Conservation (phyloP, 2,113 vertebrate genomes). For the Erythrocebus patas region DNA sequence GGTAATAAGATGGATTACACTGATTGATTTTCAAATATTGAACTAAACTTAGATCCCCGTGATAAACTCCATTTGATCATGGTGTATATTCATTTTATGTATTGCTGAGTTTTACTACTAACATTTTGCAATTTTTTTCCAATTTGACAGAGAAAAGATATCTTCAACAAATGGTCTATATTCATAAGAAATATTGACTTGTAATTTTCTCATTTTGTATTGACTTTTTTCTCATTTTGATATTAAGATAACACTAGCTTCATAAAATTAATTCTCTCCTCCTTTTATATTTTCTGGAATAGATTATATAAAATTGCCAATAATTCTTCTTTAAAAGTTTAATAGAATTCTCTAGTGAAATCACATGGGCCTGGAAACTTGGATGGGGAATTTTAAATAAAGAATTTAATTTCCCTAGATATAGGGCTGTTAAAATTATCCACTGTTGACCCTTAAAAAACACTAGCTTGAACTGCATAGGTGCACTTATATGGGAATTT, state of each 20-base stretch:
- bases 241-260: not conserved
- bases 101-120: not conserved
- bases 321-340: not conserved
- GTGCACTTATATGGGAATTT: not conserved
- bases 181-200: not conserved
- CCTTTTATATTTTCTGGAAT: not conserved
- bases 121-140: not conserved
- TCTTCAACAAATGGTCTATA: not conserved
- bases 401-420: not conserved
- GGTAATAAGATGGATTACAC: not conserved
- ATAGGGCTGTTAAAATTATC: not conserved
- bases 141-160: not conserved
- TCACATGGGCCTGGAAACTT: not conserved
- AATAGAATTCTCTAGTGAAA: not conserved
- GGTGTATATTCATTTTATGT: not conserved
- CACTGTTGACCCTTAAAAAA: not conserved
- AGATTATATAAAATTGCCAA: not conserved
- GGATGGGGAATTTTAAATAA: not conserved
- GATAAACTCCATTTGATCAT: not conserved
- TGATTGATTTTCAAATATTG: not conserved
- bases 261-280: not conserved
- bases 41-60: not conserved
- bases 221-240: not conserved
- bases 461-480: not conserved
- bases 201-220: not conserved